Conservation (phyloP, 2,888 invertebrate species). For the Fissipunctia ypsillon region DNA sequence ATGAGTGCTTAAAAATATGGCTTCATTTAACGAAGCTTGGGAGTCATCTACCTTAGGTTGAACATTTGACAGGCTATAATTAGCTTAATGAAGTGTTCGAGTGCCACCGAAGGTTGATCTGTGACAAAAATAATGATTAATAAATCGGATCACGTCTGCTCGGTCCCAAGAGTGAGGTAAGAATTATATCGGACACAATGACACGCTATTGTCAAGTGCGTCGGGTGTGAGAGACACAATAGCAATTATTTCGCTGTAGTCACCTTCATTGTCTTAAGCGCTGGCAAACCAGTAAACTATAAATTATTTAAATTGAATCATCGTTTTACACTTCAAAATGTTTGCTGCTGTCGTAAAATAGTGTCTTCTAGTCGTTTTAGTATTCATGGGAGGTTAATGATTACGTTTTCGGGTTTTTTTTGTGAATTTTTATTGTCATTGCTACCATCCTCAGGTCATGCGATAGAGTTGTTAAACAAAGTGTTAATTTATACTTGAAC, state of each 20-base stretch:
- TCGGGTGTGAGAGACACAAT: slow-evolving; percentile 68
- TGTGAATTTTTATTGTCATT: neutral
- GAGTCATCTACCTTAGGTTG: slow-evolving; percentile 44
- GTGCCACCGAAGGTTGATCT: slow-evolving; percentile 71
- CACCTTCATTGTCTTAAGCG: slow-evolving; percentile 66
- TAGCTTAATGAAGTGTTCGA: slow-evolving; percentile 58
- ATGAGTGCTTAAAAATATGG: slow-evolving; percentile 48
- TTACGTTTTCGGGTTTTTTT: slow-evolving; percentile 15
- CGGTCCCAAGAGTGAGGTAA: slow-evolving; percentile 82
- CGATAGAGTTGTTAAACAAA: neutral
- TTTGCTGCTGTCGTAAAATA: slow-evolving; percentile 53
- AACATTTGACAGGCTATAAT: slow-evolving; percentile 53
- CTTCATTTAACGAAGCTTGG: slow-evolving; percentile 43
- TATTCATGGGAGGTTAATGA: slow-evolving; percentile 46
- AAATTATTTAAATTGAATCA: slow-evolving; percentile 68
- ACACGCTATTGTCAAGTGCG: slow-evolving; percentile 76
- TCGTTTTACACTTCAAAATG: slow-evolving; percentile 64
- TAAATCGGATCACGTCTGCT: slow-evolving; percentile 83
- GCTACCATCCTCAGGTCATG: neutral
- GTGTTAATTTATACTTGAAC: slow-evolving; percentile 26
- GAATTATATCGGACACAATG: slow-evolving; percentile 82
- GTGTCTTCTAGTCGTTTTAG: slow-evolving; percentile 32
- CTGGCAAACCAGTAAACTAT: slow-evolving; percentile 65
- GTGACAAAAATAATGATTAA: slow-evolving; percentile 74
- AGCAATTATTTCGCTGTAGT: slow-evolving; percentile 68